Evolutionary conservation across 2,888 invertebrate genomes (phyloP).

Genomic region (Acanthosepion esculentum): DNA sequence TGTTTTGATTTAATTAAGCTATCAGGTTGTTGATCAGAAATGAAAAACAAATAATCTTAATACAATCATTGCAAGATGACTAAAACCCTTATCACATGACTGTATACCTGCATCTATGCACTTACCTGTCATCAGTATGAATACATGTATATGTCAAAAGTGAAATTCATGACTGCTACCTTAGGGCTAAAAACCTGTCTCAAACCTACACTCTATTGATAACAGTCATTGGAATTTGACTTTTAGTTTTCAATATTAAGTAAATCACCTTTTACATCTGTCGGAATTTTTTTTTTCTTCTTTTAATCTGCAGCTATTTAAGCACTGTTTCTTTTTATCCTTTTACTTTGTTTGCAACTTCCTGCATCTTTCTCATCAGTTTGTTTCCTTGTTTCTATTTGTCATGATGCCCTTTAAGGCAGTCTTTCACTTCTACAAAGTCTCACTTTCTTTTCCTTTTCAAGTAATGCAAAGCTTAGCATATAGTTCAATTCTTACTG

Average conservation of each 20-base stretch:
- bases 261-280: background rate
- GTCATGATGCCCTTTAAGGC: background rate
- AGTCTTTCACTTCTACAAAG: background rate
- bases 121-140: background rate
- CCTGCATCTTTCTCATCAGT: background rate
- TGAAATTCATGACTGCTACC: background rate
- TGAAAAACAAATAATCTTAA: too few relatives aligned
- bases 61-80: too few relatives aligned
- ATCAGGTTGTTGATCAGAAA: too few relatives aligned
- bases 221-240: background rate
- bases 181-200: background rate
- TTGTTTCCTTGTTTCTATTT: background rate
- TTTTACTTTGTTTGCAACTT: background rate
- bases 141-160: background rate
- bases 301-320: background rate
- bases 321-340: background rate
- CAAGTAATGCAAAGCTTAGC: too few relatives aligned
- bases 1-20: too few relatives aligned
- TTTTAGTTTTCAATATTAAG: background rate
- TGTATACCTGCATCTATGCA: too few relatives aligned
- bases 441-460: background rate
- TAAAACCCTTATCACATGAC: too few relatives aligned
- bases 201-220: background rate
- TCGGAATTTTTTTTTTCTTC: background rate
- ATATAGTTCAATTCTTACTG: too few relatives aligned